phyloP scores from a whole-genome alignment of 2,888 invertebrate species.

The Gastracanthus pulcherrimus region DNA sequence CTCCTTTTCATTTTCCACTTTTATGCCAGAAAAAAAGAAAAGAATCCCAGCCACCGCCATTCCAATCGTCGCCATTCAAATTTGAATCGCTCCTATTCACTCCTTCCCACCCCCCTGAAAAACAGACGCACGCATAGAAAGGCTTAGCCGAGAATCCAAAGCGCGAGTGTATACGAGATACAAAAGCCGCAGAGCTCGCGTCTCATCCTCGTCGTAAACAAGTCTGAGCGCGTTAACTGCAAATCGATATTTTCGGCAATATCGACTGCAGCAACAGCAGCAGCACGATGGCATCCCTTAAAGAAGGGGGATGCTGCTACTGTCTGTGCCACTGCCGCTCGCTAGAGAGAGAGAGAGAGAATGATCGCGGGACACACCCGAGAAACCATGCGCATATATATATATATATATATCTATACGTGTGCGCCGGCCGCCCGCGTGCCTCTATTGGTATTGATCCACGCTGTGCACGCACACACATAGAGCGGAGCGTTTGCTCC shows the following conservation, averaged over 20 bases:
- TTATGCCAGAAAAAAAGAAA: too few species aligned
- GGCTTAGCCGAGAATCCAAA: background rate
- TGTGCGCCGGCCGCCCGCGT: background rate
- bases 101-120: background rate
- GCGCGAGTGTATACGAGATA: background rate
- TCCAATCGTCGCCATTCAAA: background rate
- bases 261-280: background rate
- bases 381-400: background rate
- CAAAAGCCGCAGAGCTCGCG: background rate
- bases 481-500: background rate
- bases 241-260: slow-evolving; percentile 35
- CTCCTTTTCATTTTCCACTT: background rate
- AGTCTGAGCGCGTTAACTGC: background rate
- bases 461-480: slow-evolving; percentile 15
- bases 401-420: slow-evolving; percentile 3
- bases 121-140: background rate
- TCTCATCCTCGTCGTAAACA: background rate
- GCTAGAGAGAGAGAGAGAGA: background rate
- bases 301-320: background rate
- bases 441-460: slow-evolving; percentile 49
- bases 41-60: background rate
- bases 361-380: slow-evolving; percentile 30
- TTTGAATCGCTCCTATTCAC: background rate
- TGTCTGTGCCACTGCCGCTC: too few species aligned
- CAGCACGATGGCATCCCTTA: slow-evolving; percentile 20